Evolutionary conservation across 2,888 invertebrate species (phyloP).

Genomic region (Hypselothyrea guttata): DNA sequence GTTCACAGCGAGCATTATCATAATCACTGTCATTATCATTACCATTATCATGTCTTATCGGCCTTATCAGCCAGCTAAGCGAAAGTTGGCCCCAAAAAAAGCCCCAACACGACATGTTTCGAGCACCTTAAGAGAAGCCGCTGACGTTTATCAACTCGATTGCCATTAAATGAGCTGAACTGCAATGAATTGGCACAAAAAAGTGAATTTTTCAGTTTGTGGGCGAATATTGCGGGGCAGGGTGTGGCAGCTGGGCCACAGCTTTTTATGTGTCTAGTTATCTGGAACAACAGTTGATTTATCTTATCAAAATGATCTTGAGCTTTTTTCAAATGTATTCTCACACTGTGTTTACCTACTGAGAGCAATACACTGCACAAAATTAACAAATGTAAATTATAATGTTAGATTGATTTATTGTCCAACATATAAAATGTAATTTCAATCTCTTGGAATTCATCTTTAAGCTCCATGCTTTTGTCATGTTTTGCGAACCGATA

Average conservation of each 20-base stretch:
- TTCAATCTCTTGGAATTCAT: no score
- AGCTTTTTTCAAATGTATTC: conserved; percentile 17
- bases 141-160: conserved; percentile 7
- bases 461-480: no score
- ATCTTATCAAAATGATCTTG: conserved; percentile 76
- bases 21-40: no score
- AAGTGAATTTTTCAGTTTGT: not conserved
- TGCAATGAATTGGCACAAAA: conserved; percentile 57
- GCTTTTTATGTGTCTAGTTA: conserved; percentile 18
- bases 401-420: no score
- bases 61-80: not conserved
- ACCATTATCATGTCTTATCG: not conserved
- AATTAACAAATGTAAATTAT: no score
- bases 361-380: conserved; percentile 35
- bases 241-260: conserved; percentile 1
- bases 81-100: conserved; percentile 9
- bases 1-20: not conserved
- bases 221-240: no score
- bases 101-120: not conserved
- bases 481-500: no score
- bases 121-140: not conserved
- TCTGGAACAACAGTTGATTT: conserved; percentile 46
- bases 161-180: conserved; percentile 42
- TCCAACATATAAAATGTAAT: no score
- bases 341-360: conserved; percentile 7